A percentile compares a stretch with the other conserved stretches of the same genome.
Conservation (phyloP, 64 coral and sea anemone genomes). For the Acropora tenuis region DNA sequence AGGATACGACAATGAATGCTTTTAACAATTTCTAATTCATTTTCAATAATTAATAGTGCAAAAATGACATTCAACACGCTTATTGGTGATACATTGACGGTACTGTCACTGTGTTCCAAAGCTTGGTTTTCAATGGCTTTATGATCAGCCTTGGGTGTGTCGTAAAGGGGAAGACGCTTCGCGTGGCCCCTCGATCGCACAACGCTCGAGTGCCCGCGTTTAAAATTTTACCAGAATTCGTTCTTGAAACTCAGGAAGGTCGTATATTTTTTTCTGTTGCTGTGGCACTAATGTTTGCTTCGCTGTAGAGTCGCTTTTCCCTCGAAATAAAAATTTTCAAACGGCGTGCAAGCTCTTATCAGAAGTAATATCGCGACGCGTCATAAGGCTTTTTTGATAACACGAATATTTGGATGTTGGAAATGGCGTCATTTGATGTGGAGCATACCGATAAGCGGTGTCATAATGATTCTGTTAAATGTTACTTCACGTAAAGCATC, state of each 20-base stretch:
- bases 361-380: too few species aligned
- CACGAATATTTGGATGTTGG: not conserved
- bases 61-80: not conserved
- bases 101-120: too few species aligned
- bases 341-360: not conserved
- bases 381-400: not conserved
- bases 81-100: too few species aligned
- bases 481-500: not conserved
- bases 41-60: not conserved
- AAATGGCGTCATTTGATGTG: not conserved
- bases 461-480: not conserved
- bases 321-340: not conserved
- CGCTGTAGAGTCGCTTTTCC: too few species aligned
- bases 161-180: not conserved
- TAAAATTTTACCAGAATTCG: not conserved
- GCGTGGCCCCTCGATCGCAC: not conserved
- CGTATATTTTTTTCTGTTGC: too few species aligned
- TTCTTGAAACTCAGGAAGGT: too few species aligned
- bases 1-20: not conserved
- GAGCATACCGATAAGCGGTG: not conserved
- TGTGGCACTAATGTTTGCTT: too few species aligned
- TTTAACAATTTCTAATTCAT: not conserved
- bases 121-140: too few species aligned
- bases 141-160: too few species aligned
- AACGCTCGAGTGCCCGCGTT: not conserved